phyloP scores from a whole-genome alignment of 2,113 vertebrate species.

The Platycercus adscitus region DNA sequence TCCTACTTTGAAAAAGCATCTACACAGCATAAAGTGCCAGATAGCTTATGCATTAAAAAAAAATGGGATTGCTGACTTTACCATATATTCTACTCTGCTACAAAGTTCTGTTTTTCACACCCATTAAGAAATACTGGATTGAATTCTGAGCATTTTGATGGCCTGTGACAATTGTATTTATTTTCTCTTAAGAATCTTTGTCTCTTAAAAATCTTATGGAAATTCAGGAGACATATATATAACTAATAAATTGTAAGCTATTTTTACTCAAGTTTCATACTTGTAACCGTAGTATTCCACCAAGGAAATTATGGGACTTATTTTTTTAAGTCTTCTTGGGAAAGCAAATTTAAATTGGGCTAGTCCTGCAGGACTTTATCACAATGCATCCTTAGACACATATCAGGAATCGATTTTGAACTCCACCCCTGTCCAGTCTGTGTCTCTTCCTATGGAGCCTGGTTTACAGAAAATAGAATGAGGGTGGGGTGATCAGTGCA shows the following conservation, averaged over 20 bases:
- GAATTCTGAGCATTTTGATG: background rate
- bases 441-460: fast-evolving
- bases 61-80: background rate
- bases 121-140: background rate
- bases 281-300: background rate
- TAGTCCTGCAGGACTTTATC: background rate
- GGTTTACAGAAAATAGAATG: background rate
- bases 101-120: background rate
- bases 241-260: background rate
- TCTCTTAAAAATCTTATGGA: background rate
- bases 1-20: background rate
- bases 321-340: background rate
- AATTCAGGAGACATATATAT: background rate
- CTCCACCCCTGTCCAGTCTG: background rate
- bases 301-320: background rate
- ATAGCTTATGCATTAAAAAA: background rate
- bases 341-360: background rate
- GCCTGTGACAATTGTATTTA: background rate
- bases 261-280: background rate
- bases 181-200: background rate
- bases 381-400: background rate
- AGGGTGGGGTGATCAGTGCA: background rate
- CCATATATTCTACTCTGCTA: background rate
- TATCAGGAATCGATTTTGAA: background rate
- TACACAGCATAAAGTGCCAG: background rate